Conservation (phyloP, 2,888 invertebrate genomes). For the Drosophila heteroneura region DNA sequence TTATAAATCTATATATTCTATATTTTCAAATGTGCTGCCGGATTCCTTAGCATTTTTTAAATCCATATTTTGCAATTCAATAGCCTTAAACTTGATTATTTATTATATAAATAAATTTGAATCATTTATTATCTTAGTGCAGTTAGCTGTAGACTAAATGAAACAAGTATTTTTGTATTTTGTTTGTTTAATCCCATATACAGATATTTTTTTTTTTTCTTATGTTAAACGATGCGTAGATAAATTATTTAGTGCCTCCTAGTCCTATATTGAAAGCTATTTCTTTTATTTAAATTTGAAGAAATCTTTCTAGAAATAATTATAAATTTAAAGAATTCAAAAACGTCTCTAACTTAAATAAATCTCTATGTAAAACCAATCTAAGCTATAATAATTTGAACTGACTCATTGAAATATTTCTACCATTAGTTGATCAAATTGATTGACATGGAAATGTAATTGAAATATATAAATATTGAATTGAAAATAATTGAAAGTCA, state of each 20-base stretch:
- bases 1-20: constrained; percentile 9
- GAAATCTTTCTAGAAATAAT: background rate
- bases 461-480: background rate
- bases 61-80: background rate
- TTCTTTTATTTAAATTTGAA: background rate
- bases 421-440: constrained; percentile 2
- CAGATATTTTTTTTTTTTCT: background rate
- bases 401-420: background rate
- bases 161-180: background rate
- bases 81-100: background rate
- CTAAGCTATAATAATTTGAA: background rate
- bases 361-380: background rate
- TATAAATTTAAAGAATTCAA: background rate
- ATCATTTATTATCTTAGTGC: background rate
- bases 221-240: background rate
- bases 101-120: background rate
- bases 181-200: background rate
- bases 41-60: constrained; percentile 6
- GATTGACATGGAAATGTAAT: constrained; percentile 23
- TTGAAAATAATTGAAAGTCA: constrained; percentile 5
- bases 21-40: constrained; percentile 16
- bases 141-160: background rate
- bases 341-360: background rate
- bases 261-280: background rate
- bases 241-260: background rate